phyloP scores from a whole-genome alignment of 2,113 vertebrate genomes.

The Hirundichthys speculiger region DNA sequence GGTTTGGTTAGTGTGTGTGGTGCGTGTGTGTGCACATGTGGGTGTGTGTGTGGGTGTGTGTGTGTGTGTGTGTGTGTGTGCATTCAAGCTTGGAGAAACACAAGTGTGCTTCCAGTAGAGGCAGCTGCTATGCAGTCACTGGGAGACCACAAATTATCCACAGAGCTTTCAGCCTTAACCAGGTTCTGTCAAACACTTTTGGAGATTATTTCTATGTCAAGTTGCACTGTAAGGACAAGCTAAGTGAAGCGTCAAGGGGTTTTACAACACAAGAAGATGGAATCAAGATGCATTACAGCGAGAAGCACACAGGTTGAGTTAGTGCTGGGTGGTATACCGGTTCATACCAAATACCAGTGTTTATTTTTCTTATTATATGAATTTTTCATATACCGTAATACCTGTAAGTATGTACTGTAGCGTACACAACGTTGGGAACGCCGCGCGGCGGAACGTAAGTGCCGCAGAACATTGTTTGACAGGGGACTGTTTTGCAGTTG shows the following conservation, averaged over 20 bases:
- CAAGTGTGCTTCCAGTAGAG: slow-evolving; percentile 32
- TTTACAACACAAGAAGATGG: not conserved
- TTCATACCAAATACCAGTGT: no score
- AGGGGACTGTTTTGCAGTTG: no score
- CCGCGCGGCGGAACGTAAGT: no score
- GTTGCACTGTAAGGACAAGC: slow-evolving; percentile 6
- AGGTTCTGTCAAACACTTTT: slow-evolving; percentile 17
- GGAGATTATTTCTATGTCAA: slow-evolving; percentile 21
- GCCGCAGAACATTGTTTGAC: no score
- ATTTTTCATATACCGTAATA: no score
- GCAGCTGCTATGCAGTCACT: slow-evolving; percentile 38
- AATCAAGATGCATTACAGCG: not conserved
- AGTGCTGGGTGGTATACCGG: no score
- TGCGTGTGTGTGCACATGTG: not conserved
- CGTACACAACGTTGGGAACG: no score
- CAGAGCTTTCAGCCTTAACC: slow-evolving; percentile 30
- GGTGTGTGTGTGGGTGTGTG: slow-evolving; percentile 9
- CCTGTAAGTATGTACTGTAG: no score
- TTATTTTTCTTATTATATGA: no score
- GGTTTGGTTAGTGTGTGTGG: not conserved
- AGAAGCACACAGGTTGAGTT: no score
- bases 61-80: slow-evolving; percentile 9
- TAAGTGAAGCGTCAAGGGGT: slow-evolving; percentile 12
- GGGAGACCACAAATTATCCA: slow-evolving; percentile 53
- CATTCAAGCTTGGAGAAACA: slow-evolving; percentile 33